phyloP scores from a whole-genome alignment of 2,888 invertebrate genomes.

The Linyphia triangularis region DNA sequence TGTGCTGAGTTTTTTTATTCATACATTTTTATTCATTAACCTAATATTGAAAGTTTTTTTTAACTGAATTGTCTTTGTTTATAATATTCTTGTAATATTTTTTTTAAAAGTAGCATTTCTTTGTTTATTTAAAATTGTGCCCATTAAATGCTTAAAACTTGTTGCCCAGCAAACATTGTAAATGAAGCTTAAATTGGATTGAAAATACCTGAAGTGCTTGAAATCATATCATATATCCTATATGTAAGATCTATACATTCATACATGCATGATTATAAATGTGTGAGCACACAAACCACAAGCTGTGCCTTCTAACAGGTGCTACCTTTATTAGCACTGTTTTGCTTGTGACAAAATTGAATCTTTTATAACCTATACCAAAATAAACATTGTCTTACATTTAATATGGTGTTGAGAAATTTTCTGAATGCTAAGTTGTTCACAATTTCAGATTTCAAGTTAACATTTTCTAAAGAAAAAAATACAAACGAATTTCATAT shows the following conservation, averaged over 20 bases:
- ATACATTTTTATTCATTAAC: no score
- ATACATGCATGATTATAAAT: slow-evolving; percentile 54
- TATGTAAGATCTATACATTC: slow-evolving; percentile 49
- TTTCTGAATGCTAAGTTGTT: slow-evolving; percentile 18
- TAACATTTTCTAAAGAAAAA: no score
- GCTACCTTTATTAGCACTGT: slow-evolving; percentile 73
- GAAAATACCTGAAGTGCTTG: slow-evolving; percentile 67
- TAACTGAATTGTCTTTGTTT: no score
- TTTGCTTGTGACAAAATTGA: slow-evolving; percentile 73
- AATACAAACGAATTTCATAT: no score
- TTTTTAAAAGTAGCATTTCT: neutral
- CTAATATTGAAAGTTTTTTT: no score
- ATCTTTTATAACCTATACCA: slow-evolving; percentile 68
- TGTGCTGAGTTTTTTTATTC: no score
- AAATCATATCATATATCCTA: slow-evolving; percentile 72
- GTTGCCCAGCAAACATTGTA: neutral
- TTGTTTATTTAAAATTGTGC: no score
- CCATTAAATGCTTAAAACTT: no score
- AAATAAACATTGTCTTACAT: slow-evolving; percentile 69
- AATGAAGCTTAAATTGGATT: slow-evolving; percentile 36
- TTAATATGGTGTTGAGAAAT: slow-evolving; percentile 37
- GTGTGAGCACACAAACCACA: slow-evolving; percentile 64
- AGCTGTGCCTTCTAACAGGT: slow-evolving; percentile 75
- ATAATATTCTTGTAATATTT: neutral
- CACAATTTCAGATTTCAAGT: neutral